These are phyloP conservation scores for Misgurnus mizolepis DNA, from an alignment of 2,113 vertebrate genomes.

Conservation along the genomic window DNA sequence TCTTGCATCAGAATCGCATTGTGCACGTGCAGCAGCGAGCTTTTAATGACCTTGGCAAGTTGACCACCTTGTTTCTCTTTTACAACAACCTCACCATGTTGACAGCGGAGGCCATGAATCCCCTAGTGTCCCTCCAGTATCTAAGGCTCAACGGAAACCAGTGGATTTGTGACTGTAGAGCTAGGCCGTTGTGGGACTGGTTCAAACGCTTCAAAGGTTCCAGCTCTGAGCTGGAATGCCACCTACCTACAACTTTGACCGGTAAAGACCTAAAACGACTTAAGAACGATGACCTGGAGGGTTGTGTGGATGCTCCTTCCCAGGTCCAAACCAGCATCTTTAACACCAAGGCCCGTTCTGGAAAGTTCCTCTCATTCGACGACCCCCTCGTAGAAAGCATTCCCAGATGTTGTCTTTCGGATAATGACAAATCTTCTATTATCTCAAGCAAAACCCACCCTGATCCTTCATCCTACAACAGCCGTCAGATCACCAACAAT, in stretches of 20 bases:
- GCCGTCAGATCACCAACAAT: constrained; percentile 85
- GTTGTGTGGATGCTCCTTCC: constrained; percentile 78
- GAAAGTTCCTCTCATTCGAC: constrained; percentile 76
- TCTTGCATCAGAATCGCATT: constrained; percentile 92
- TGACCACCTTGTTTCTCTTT: constrained; percentile 93
- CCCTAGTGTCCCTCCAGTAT: constrained; percentile 88
- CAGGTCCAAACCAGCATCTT: constrained; percentile 83
- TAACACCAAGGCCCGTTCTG: constrained; percentile 77
- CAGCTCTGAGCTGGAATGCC: constrained; percentile 90
- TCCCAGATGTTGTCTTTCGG: constrained; percentile 86
- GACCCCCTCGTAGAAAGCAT: constrained; percentile 73
- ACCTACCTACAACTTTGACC: constrained; percentile 78
- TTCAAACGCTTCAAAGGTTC: constrained; percentile 95
- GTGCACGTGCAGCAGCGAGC: constrained; percentile 82
- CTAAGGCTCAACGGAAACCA: constrained; percentile 94
- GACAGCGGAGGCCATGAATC: constrained; percentile 86
- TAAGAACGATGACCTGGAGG: constrained; percentile 82
- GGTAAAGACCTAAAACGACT: constrained; percentile 89
- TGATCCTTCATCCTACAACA: constrained; percentile 77
- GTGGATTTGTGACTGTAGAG: constrained; percentile 97
- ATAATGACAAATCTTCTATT: constrained; percentile 88
- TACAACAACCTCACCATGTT: constrained; percentile 93
- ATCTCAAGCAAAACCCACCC: constrained; percentile 83
- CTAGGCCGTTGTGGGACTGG: constrained; percentile 94
- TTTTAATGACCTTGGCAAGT: constrained; percentile 89